A percentile compares a stretch with the other conserved stretches of the same genome.
Evolutionary conservation across 1,140 invertebrate genomes (phyloP).

Genomic region (Theocolax elegans): DNA sequence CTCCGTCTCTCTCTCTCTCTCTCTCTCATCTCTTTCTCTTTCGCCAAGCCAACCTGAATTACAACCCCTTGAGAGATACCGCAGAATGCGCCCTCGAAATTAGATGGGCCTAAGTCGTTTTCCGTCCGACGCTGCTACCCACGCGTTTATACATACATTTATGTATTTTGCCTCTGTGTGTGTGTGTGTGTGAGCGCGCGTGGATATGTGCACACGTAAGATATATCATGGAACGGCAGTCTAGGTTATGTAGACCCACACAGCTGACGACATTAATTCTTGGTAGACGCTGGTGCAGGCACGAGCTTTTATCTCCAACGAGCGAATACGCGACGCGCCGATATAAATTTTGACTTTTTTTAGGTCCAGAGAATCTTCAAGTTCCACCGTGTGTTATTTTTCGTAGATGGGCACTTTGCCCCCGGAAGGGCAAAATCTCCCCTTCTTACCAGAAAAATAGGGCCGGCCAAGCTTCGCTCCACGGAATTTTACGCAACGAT

Average conservation of each 20-base stretch:
- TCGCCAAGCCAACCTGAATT: slow-evolving; percentile 57
- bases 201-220: neutral
- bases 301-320: slow-evolving; percentile 22
- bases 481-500: neutral
- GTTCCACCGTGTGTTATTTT: slow-evolving; percentile 17
- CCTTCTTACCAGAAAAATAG: neutral
- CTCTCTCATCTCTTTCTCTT: too few species aligned
- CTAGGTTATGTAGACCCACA: slow-evolving; percentile 34
- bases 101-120: slow-evolving; percentile 66
- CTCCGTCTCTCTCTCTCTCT: too few species aligned
- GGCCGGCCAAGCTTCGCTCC: neutral
- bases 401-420: slow-evolving; percentile 1
- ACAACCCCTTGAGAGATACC: slow-evolving; percentile 66
- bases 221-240: neutral
- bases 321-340: slow-evolving; percentile 6
- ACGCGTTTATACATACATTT: slow-evolving; percentile 27
- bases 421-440: neutral
- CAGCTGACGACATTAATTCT: slow-evolving; percentile 51
- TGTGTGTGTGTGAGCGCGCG: neutral
- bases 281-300: neutral
- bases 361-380: neutral
- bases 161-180: neutral
- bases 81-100: slow-evolving; percentile 66
- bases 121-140: slow-evolving; percentile 46
- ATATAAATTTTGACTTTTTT: slow-evolving; percentile 30